These are phyloP conservation scores for Euwallacea similis DNA, from an alignment of 1,140 invertebrate species.

Conservation along the genomic window DNA sequence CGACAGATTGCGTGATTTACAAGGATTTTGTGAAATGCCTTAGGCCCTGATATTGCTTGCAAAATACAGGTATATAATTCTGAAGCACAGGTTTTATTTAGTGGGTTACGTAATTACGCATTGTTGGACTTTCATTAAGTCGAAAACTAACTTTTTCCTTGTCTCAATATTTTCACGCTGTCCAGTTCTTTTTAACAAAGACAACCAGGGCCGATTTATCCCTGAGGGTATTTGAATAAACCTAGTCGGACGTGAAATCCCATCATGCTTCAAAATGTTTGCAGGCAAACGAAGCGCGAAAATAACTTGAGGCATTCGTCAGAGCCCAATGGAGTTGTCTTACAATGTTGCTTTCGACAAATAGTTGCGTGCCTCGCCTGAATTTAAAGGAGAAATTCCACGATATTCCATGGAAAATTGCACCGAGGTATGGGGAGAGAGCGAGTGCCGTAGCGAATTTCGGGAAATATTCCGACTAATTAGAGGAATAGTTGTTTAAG, in stretches of 20 bases:
- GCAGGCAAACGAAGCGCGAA: slow-evolving; percentile 46
- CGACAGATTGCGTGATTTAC: slow-evolving; percentile 18
- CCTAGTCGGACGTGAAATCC: slow-evolving; percentile 49
- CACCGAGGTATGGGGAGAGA: slow-evolving; percentile 3
- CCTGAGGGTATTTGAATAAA: slow-evolving; percentile 49
- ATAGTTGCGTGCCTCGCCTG: slow-evolving; percentile 26
- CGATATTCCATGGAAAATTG: slow-evolving; percentile 10
- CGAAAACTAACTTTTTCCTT: slow-evolving; percentile 17
- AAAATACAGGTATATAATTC: too few relatives aligned
- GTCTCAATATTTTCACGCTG: slow-evolving; percentile 22
- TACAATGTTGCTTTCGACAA: slow-evolving; percentile 33
- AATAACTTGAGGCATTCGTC: slow-evolving; percentile 45
- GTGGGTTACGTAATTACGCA: too few relatives aligned
- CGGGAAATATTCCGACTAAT: slow-evolving; percentile 4
- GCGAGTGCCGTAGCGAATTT: slow-evolving; percentile 6
- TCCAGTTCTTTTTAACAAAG: slow-evolving; percentile 31
- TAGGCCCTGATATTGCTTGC: background rate
- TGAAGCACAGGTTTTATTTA: too few relatives aligned
- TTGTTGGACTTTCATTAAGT: too few relatives aligned
- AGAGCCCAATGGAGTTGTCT: slow-evolving; percentile 41
- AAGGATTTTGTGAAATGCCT: slow-evolving; percentile 8
- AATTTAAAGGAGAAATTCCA: slow-evolving; percentile 25
- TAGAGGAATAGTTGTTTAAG: slow-evolving; percentile 2
- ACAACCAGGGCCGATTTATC: slow-evolving; percentile 40
- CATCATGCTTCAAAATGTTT: slow-evolving; percentile 48